Conservation (phyloP, 2,797 vertebrate species). For the Diplodus sargus region DNA sequence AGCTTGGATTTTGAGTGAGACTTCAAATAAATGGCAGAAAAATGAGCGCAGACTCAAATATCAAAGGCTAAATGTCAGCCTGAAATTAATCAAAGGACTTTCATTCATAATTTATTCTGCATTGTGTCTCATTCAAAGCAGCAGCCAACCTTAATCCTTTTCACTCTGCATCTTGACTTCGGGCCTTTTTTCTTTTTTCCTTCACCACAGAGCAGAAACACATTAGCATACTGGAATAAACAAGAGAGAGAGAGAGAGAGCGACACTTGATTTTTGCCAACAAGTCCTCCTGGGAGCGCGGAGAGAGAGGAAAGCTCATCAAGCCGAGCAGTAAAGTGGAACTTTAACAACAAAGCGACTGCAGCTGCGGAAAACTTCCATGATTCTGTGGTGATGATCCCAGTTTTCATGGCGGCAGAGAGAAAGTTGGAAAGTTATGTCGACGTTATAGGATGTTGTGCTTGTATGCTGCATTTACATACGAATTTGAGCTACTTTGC, state of each 20-base stretch:
- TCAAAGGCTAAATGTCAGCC: constrained; percentile 2
- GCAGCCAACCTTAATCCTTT: constrained; percentile 30
- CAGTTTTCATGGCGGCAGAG: not conserved
- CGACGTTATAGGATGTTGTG: too few relatives aligned
- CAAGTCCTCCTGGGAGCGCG: constrained; percentile 19
- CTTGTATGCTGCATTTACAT: not conserved
- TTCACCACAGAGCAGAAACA: not conserved
- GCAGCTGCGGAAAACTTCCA: not conserved
- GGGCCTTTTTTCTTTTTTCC: constrained; percentile 6
- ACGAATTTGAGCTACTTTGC: not conserved
- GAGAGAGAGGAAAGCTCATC: constrained; percentile 7
- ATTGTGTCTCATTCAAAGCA: constrained; percentile 25
- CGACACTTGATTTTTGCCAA: constrained; percentile 2
- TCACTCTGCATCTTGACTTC: constrained; percentile 15
- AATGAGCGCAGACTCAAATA: constrained; percentile 4
- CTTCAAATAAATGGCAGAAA: constrained; percentile 2
- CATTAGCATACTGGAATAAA: constrained; percentile 49
- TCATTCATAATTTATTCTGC: not conserved
- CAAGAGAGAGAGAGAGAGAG: not conserved
- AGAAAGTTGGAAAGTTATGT: not conserved
- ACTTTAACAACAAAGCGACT: constrained; percentile 5
- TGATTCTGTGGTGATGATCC: not conserved
- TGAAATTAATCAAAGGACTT: not conserved
- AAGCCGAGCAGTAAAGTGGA: constrained; percentile 12
- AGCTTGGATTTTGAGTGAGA: not conserved